Evolutionary conservation across 2,113 vertebrate species (phyloP).

Genomic region (Phoenicopterus ruber): DNA sequence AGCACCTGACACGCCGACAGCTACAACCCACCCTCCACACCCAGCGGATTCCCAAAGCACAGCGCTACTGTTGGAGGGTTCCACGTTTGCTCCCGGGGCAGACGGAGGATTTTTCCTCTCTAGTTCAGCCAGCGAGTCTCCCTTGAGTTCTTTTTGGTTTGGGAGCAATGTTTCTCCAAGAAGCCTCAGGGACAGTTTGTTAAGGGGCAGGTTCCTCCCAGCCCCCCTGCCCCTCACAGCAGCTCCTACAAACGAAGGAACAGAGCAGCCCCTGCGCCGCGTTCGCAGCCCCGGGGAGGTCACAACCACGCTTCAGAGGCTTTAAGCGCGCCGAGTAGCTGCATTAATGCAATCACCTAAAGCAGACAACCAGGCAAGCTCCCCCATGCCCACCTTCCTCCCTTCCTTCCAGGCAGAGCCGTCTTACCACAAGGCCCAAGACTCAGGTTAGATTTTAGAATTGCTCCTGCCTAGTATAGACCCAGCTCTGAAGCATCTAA

Average conservation of each 20-base stretch:
- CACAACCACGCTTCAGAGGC: rapidly evolving
- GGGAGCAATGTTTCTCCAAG: neutral
- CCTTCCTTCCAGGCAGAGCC: neutral
- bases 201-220: no score
- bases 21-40: neutral
- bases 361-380: neutral
- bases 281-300: rapidly evolving
- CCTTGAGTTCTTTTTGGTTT: rapidly evolving
- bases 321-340: neutral
- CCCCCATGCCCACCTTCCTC: neutral
- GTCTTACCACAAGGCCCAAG: neutral
- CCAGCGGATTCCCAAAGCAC: neutral
- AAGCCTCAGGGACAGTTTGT: neutral
- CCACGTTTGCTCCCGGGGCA: rapidly evolving
- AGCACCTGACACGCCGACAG: rapidly evolving
- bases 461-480: neutral
- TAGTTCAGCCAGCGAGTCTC: rapidly evolving
- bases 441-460: neutral
- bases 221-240: no score
- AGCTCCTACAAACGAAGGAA: no score
- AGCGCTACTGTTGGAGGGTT: rapidly evolving
- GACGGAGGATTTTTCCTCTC: neutral
- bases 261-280: rapidly evolving
- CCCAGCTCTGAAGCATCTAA: neutral
- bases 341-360: neutral